phyloP scores from a whole-genome alignment of 2,888 invertebrate species.

The Papilio demoleus region DNA sequence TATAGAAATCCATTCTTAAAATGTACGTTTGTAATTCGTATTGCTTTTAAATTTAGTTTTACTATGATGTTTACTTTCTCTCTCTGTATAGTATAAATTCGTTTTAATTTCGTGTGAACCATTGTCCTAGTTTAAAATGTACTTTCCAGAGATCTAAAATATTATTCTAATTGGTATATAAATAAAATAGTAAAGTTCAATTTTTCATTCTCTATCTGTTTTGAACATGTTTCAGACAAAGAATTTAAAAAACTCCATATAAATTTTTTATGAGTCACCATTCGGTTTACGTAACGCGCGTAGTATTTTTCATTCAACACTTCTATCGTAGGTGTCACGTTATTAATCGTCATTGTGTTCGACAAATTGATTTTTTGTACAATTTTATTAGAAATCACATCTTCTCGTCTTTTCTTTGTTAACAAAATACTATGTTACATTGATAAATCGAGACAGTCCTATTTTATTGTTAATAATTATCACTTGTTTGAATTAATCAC shows the following conservation, averaged over 20 bases:
- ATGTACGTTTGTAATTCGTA: background rate
- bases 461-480: too few species aligned
- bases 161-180: too few species aligned
- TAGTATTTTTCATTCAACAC: constrained; percentile 17
- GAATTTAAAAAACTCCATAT: too few species aligned
- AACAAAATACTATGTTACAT: too few species aligned
- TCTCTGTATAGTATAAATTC: background rate
- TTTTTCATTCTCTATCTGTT: too few species aligned
- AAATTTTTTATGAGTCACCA: background rate
- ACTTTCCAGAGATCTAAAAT: too few species aligned
- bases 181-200: too few species aligned
- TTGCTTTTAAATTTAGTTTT: background rate
- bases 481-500: too few species aligned
- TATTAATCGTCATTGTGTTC: constrained; percentile 8
- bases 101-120: too few species aligned
- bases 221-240: background rate
- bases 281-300: constrained; percentile 14
- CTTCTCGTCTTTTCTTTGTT: too few species aligned
- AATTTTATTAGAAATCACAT: constrained; percentile 10
- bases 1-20: background rate
- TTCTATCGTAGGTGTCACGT: background rate
- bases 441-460: too few species aligned
- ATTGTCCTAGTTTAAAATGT: constrained; percentile 1
- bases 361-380: background rate
- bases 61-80: background rate